Base-by-base conservation (phyloP, 2,797 vertebrate genomes). In the Tympanoctomys barrerae region DNA sequence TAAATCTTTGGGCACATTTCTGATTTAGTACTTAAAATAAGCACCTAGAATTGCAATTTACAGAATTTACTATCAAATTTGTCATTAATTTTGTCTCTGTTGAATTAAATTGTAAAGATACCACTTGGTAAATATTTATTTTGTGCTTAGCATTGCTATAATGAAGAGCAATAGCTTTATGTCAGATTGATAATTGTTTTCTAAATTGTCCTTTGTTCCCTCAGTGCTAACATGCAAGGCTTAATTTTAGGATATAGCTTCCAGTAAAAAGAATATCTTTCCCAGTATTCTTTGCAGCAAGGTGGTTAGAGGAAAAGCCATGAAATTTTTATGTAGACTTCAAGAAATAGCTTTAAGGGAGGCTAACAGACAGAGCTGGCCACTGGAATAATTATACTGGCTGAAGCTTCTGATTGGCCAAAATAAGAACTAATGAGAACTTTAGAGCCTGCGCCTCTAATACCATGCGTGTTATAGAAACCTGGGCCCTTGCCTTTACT, bases 51-150 rank as follows among this genome's bases (percentile, higher is more conserved):
- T 78, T 87, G 66, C 1, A 21, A 82, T 66, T 82, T 94, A n/a
- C 59, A 81, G 33, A 80, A 89, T 24, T 36, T 77, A 39, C 31
- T 71, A 57, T 24, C 39, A 91, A 84, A 89, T 93, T 93, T 95
- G 70, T 75, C 49, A 91, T 19, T 73, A 78, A 54, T 70, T 42
- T 89, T 77, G 75, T 8, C 13, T 87, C 24, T 39, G 16, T 73
- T 90, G 21, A 87, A 57, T 71, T 91, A 85, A 70, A 49, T 52
- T 90, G 42, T 46, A 64, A 96, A 92, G 42, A 64, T 83, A 61
- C 26, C 49, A 71, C 59, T 81, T 54, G 71, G 77, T 11, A 86
- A 80, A 49, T 82, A 42, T 64, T 71, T 91, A 33, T 78, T 93
- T 86, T 75, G 10, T 96, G 11, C 62, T 64, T 86, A 77, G 16